Percentiles rank a stretch among this genome's conserved stretches.
Conservation (phyloP, 1,140 invertebrate species). For the Rhagoletis zephyria region DNA sequence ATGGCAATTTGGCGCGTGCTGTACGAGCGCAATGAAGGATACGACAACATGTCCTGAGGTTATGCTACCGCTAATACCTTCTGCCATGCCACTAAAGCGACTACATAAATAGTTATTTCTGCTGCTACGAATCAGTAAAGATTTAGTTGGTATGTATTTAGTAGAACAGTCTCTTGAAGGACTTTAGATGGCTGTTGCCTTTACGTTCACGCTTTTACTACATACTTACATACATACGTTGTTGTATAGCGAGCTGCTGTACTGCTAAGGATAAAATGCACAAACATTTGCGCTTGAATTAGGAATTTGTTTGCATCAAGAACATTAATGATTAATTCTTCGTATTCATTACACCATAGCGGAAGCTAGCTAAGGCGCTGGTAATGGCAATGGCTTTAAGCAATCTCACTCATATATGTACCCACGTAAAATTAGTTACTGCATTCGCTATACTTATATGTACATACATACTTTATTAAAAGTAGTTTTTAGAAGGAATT, state of each 20-base stretch:
- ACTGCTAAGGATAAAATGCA: background rate
- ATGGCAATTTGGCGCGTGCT: slow-evolving; percentile 4
- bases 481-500: background rate
- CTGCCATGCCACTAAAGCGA: background rate
- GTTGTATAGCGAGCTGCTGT: background rate
- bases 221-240: background rate
- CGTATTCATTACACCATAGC: background rate
- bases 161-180: background rate
- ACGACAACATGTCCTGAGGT: slow-evolving; percentile 25
- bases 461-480: background rate
- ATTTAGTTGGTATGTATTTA: background rate
- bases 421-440: background rate
- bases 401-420: background rate
- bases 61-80: background rate
- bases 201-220: background rate
- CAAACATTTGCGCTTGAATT: slow-evolving; percentile 53
- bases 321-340: slow-evolving; percentile 52
- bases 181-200: background rate
- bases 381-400: background rate
- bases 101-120: background rate
- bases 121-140: background rate
- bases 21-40: background rate
- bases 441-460: too few species aligned
- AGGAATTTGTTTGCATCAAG: slow-evolving; percentile 52
- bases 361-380: background rate